These are phyloP conservation scores for Philopedon plagiatum DNA, from an alignment of 2,888 invertebrate genomes.

Conservation along the genomic window DNA sequence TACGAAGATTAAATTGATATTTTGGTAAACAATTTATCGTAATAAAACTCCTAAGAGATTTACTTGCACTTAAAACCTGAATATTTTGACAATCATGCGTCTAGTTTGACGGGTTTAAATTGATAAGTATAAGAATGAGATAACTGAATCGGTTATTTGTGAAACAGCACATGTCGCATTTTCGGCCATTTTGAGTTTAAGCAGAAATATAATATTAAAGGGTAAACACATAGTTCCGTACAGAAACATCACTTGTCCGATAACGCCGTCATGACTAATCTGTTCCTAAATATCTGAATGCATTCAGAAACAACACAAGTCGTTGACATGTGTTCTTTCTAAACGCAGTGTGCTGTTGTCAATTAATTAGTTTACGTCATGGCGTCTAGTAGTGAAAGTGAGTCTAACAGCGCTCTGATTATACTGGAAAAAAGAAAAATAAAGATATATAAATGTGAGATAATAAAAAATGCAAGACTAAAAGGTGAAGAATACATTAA, in stretches of 20 bases:
- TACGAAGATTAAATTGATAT: too few relatives aligned
- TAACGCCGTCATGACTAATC: background rate
- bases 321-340: background rate
- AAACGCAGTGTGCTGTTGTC: background rate
- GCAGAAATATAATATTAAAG: too few relatives aligned
- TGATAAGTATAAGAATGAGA: too few relatives aligned
- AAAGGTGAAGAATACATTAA: background rate
- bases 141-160: too few relatives aligned
- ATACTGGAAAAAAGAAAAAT: background rate
- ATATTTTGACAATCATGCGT: too few relatives aligned
- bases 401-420: background rate
- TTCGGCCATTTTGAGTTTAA: too few relatives aligned
- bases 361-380: background rate
- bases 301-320: constrained; percentile 7
- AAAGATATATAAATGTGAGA: background rate
- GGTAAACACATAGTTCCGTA: too few relatives aligned
- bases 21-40: too few relatives aligned
- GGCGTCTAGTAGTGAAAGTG: constrained; percentile 6
- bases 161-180: too few relatives aligned
- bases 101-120: too few relatives aligned
- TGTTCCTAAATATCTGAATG: background rate
- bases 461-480: constrained; percentile 6
- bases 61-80: too few relatives aligned
- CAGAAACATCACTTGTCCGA: background rate
- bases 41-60: too few relatives aligned